Evolutionary conservation across 2,888 invertebrate genomes (phyloP), one percentile per base, ranked within the genome.

Genomic region (Eremobia ochroleuca): DNA sequence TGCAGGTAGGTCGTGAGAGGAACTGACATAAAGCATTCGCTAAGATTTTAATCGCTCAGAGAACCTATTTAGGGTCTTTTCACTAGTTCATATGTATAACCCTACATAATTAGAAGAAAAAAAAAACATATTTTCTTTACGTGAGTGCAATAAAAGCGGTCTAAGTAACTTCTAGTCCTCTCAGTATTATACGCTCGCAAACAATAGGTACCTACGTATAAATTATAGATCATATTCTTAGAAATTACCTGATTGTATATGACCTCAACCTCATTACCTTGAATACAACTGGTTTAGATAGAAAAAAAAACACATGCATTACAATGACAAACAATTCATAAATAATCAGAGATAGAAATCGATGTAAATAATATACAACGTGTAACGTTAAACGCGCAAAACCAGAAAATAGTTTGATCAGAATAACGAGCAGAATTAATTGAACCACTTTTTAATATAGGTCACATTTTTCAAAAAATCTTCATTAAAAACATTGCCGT

Each of bases 261-360:
- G 68, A 81, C 66, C 81, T 76, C 66, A 85, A 87, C 85, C 75
- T 77, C 52, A 65, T 69, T 68, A 71, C 58, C 67, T 77, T 72
- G 67, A 61, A 77, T 11, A 52, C 28, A 69, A 83, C 87, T 71
- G 68, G 71, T 72, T 79, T 72, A 69, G 8, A 64, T 28, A 64
- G 18, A 70, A 67, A 55, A 70, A 58, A 55, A 58, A 65, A 59
- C 46, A 43, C 2, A 52, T 55, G 25, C 37, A 37, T 74, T 9
- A 52, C 49, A 49, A 21, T 49, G 49, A 49, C 21, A 49, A 49
- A 49, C 37, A 43, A 21, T 74, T 43, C 25, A 71, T 69, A 18
- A 28, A 43, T 55, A 28, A 55, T n/a, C n/a, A 28, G n/a, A 58
- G 13, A 58, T n/a, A 28, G n/a, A 13, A 55, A 55, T 55, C 13